Evolutionary conservation across 2,113 vertebrate species (phyloP).

Genomic region (Poecile atricapillus): DNA sequence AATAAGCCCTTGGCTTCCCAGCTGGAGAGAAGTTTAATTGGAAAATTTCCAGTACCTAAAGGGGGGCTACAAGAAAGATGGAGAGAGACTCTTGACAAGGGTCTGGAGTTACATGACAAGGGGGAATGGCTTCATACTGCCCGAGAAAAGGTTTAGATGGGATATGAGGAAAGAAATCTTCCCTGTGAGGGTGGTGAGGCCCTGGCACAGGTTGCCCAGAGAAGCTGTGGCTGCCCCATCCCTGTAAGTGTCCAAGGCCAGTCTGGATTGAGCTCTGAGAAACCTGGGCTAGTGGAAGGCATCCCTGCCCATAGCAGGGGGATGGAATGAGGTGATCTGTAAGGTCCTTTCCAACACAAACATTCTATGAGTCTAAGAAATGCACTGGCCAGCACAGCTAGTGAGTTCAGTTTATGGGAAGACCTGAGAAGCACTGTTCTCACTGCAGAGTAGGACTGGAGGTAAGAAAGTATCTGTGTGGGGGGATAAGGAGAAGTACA

Average conservation of each 20-base stretch:
- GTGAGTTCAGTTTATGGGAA: neutral
- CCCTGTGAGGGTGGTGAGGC: neutral
- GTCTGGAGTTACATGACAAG: neutral
- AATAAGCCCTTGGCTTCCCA: neutral
- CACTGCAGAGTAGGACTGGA: neutral
- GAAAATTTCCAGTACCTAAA: neutral
- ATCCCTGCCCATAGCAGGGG: neutral
- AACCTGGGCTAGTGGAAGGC: neutral
- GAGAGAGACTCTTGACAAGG: neutral
- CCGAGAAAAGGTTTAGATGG: rapidly evolving
- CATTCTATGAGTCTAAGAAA: neutral
- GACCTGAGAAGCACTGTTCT: neutral
- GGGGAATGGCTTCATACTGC: neutral
- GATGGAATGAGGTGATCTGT: neutral
- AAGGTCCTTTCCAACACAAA: neutral
- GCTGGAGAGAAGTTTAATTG: neutral
- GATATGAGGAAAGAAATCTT: neutral
- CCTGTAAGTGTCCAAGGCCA: rapidly evolving
- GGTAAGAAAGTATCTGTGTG: neutral
- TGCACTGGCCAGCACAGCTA: neutral
- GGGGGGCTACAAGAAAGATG: neutral
- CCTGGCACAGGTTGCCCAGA: neutral
- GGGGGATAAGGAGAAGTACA: neutral
- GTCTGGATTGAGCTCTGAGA: neutral
- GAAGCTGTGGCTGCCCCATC: neutral